A percentile compares a stretch with the other conserved stretches of the same genome.
These are phyloP conservation scores for Melanogrammus aeglefinus DNA, from an alignment of 2,797 vertebrate species.

Conservation along the genomic window DNA sequence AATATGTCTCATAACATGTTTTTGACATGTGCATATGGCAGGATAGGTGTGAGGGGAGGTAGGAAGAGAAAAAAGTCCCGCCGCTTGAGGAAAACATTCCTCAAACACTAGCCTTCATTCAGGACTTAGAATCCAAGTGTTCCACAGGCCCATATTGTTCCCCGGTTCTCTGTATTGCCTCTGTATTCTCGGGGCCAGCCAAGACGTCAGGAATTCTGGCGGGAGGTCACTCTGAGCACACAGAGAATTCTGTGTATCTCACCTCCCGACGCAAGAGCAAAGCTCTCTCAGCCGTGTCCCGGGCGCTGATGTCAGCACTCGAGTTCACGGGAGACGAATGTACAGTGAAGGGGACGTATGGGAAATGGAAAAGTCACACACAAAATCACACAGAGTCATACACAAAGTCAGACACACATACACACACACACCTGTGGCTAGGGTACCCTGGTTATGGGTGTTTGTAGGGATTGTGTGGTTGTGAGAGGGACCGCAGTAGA, in stretches of 20 bases:
- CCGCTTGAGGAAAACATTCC: slow-evolving; percentile 8
- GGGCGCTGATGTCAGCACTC: slow-evolving; percentile 30
- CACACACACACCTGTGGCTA: background rate
- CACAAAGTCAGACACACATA: no score
- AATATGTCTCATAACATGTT: background rate
- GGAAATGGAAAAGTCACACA: no score
- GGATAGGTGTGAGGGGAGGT: slow-evolving; percentile 10
- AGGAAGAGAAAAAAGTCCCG: slow-evolving; percentile 33
- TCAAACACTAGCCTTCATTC: slow-evolving; percentile 49
- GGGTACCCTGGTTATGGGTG: no score
- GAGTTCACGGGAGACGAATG: background rate
- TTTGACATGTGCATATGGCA: background rate
- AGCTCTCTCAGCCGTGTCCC: slow-evolving; percentile 38
- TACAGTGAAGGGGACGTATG: background rate
- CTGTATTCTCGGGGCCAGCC: slow-evolving; percentile 14
- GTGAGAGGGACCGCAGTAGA: no score
- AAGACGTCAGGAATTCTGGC: slow-evolving; percentile 30
- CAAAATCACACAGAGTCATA: background rate
- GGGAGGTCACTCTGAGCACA: slow-evolving; percentile 39
- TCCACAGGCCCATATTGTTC: slow-evolving; percentile 27
- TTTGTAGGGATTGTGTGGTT: no score
- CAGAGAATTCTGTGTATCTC: slow-evolving; percentile 38
- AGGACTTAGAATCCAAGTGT: slow-evolving; percentile 54
- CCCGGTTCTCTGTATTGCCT: slow-evolving; percentile 9
- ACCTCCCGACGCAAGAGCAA: slow-evolving; percentile 44